These are phyloP conservation scores for Achlya flavicornis DNA, from an alignment of 2,888 invertebrate species.

Conservation along the genomic window DNA sequence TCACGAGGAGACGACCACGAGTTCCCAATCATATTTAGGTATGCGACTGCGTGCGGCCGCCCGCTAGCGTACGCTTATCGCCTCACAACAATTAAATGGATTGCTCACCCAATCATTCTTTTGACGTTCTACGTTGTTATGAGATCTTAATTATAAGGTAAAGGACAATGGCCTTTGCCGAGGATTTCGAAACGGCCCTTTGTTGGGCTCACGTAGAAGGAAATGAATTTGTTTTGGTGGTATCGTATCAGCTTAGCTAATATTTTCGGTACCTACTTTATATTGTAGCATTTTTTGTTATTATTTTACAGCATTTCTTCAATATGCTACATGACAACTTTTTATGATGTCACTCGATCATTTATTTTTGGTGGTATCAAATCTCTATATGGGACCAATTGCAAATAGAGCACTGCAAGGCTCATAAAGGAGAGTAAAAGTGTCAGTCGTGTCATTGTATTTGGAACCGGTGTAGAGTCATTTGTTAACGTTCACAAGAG, in stretches of 20 bases:
- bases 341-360: too few species aligned
- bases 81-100: conserved; percentile 56
- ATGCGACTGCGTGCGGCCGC: conserved; percentile 48
- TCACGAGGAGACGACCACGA: conserved; percentile 74
- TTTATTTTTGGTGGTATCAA: too few species aligned
- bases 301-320: too few species aligned
- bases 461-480: too few species aligned
- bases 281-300: too few species aligned
- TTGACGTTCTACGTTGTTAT: conserved; percentile 51
- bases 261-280: background rate
- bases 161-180: conserved; percentile 58
- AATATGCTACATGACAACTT: too few species aligned
- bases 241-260: background rate
- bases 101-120: conserved; percentile 55
- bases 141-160: conserved; percentile 56
- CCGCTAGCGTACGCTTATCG: conserved; percentile 55
- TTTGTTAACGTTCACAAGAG: too few species aligned
- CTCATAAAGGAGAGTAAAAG: too few species aligned
- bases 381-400: too few species aligned
- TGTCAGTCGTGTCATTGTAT: too few species aligned
- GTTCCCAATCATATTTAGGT: conserved; percentile 66
- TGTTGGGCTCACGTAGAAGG: background rate
- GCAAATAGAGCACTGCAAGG: too few species aligned
- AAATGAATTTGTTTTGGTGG: background rate
- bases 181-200: conserved; percentile 16